phyloP scores from a whole-genome alignment of 1,140 invertebrate genomes.

The Ips typographus region DNA sequence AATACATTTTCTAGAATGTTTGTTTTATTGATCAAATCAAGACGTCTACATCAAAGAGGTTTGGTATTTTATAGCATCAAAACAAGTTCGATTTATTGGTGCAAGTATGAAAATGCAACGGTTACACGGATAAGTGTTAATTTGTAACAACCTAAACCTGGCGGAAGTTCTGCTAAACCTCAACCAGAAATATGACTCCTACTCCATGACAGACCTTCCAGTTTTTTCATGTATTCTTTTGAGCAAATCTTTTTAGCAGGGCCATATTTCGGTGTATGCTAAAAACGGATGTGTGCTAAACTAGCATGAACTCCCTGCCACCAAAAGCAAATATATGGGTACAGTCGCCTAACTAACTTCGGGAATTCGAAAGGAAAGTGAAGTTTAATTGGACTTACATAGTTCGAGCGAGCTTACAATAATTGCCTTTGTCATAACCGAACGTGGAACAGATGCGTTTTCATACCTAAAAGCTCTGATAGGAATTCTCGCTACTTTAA shows the following conservation, averaged over 20 bases:
- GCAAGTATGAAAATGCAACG: too few species aligned
- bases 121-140: constrained; percentile 11
- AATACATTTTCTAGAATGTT: constrained; percentile 8
- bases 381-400: constrained; percentile 11
- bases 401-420: neutral
- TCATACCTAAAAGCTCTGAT: constrained; percentile 3
- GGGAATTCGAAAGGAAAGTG: neutral
- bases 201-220: constrained; percentile 15
- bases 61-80: neutral
- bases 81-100: neutral
- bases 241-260: constrained; percentile 29
- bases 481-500: neutral
- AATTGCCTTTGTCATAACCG: neutral
- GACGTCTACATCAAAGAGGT: neutral
- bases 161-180: neutral
- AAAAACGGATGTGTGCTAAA: too few species aligned
- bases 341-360: neutral
- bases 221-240: constrained; percentile 27
- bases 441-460: constrained; percentile 3
- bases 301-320: too few species aligned
- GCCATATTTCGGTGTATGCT: too few species aligned
- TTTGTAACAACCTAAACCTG: constrained; percentile 10
- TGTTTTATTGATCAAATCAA: constrained; percentile 14
- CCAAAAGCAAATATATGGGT: too few species aligned
- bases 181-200: constrained; percentile 18